A percentile compares a stretch with the other conserved stretches of the same genome.
These are phyloP conservation scores for Pocillopora damicornis DNA, from an alignment of 64 coral and sea anemone genomes.

Conservation along the genomic window DNA sequence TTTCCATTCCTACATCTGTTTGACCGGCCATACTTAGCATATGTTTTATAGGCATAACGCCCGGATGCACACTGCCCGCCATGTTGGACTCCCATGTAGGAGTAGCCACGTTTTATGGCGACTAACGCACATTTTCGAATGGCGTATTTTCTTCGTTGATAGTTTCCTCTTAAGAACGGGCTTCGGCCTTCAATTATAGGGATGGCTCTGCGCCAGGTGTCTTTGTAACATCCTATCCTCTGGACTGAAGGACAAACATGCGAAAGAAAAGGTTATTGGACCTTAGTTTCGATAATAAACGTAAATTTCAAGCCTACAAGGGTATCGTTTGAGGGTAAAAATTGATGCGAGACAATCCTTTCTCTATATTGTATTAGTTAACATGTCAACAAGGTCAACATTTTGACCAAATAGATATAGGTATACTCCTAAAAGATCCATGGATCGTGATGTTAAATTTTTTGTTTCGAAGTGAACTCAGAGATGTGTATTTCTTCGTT, in stretches of 20 bases:
- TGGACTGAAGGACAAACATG: neutral
- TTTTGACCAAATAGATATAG: too few species aligned
- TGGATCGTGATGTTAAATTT: too few species aligned
- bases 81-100: slow-evolving; percentile 21
- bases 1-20: slow-evolving; percentile 29
- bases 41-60: neutral
- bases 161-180: slow-evolving; percentile 33
- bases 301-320: too few species aligned
- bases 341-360: too few species aligned
- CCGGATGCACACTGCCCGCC: slow-evolving; percentile 30
- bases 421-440: too few species aligned
- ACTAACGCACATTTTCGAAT: slow-evolving; percentile 16
- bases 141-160: slow-evolving; percentile 1
- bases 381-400: too few species aligned
- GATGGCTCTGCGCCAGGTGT: slow-evolving; percentile 28
- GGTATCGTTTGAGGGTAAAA: too few species aligned
- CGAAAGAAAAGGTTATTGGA: neutral
- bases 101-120: slow-evolving; percentile 12
- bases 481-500: too few species aligned
- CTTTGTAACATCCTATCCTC: slow-evolving; percentile 44
- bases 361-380: too few species aligned
- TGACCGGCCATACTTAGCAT: slow-evolving; percentile 27
- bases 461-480: too few species aligned
- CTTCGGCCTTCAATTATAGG: slow-evolving; percentile 7
- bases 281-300: too few species aligned